Base-by-base conservation (phyloP, 2,113 vertebrate genomes). In the Naja naja region DNA sequence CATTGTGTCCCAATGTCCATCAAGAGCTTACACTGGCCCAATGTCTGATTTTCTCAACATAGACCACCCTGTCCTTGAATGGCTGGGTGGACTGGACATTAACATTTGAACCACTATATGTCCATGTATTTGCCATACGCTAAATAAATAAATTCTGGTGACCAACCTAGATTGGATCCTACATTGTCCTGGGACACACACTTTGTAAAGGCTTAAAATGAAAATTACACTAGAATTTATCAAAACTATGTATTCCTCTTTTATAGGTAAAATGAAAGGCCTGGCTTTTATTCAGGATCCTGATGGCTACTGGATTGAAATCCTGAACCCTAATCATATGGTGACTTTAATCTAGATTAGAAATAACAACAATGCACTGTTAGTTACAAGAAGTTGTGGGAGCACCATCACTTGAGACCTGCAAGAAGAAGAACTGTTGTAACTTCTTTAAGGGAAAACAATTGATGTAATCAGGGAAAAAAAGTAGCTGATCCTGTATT, bases 301-400 rank as follows among this genome's bases (percentile, higher is more conserved):
- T n/a, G 99, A 99, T 93, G 99, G 99, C 95, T 99, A 99, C 96
- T 99, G 99, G 99, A 99, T 99, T 95, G 99, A 99, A 97, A 99
- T 99, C 96, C 97, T 99, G 96, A 99, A 98, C 97, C 99, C 99
- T 27, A 99, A 99, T 96, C 98, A 97, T 89, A 99, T 99, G 98
- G 95, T 97, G 93, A 96, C 98, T 95, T 98, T 99, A 93, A 97
- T 98, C 94, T 98, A 97, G 69, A 87, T 94, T 53, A 94, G 20
- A 54, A 81, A 20, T 43, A 81, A 27, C 34, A 81, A 22, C 85
- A 94, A 22, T 89, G 0, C 10, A 22, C 3, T 64, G 93, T 39
- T 30, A 22, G 10, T 64, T 7, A 58, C 18, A 93, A 90, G 74
- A 95, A 49, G 47, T 10, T 49, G 47, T 49, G 47, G 47, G 47